phyloP scores from a whole-genome alignment of 1,140 invertebrate genomes.

The Drosophila sucinea region DNA sequence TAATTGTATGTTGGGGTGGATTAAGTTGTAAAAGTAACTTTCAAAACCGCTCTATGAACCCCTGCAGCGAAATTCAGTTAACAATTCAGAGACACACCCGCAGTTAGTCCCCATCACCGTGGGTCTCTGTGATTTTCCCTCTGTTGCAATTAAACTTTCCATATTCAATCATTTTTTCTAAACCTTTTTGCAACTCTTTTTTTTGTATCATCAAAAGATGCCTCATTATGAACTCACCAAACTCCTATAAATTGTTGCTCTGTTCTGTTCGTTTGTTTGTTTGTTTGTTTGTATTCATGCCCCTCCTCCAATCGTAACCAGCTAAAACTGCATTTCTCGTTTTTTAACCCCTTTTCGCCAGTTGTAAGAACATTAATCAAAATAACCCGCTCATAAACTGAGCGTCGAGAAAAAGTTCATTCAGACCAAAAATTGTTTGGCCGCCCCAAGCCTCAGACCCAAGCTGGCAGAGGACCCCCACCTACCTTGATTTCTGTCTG shows the following conservation, averaged over 20 bases:
- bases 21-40: neutral
- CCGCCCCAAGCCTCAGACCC: neutral
- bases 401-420: conserved; percentile 5
- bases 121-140: neutral
- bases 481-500: conserved; percentile 53
- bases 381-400: conserved; percentile 59
- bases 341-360: conserved; percentile 3
- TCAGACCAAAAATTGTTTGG: conserved; percentile 51
- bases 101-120: no score
- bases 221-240: neutral
- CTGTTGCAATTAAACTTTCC: conserved; percentile 7
- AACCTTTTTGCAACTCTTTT: conserved; percentile 2
- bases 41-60: neutral
- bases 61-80: neutral
- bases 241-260: conserved; percentile 41
- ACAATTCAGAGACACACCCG: no score
- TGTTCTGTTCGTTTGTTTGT: conserved; percentile 13
- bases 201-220: conserved; percentile 17
- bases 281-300: neutral
- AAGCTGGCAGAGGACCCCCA: neutral
- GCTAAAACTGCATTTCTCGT: conserved; percentile 1
- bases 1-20: neutral
- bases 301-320: conserved; percentile 25
- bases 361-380: conserved; percentile 58
- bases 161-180: conserved; percentile 10